A percentile compares a stretch with the other conserved stretches of the same genome.
Evolutionary conservation across 2,113 vertebrate species (phyloP).

Genomic region (human): GRCh38 chr3:15360501-15361000

Average conservation of each 20-base stretch:
- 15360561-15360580: background rate
- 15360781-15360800: background rate
- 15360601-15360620: background rate
- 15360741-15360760: background rate
- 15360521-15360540: no score
- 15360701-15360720: background rate
- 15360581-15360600: background rate
- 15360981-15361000: background rate
- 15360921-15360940: background rate
- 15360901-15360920: background rate
- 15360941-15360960: background rate
- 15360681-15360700: background rate
- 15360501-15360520: no score
- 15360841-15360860: background rate
- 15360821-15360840: background rate
- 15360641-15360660: background rate
- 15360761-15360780: background rate
- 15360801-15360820: background rate
- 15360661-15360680: background rate
- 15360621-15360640: background rate
- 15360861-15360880: background rate
- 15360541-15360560: no score
- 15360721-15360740: background rate
- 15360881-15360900: background rate
- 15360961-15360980: background rate